Percentiles rank a stretch among this genome's conserved stretches.
Conservation (phyloP, 2,797 vertebrate species). For the Acomys russatus region DNA sequence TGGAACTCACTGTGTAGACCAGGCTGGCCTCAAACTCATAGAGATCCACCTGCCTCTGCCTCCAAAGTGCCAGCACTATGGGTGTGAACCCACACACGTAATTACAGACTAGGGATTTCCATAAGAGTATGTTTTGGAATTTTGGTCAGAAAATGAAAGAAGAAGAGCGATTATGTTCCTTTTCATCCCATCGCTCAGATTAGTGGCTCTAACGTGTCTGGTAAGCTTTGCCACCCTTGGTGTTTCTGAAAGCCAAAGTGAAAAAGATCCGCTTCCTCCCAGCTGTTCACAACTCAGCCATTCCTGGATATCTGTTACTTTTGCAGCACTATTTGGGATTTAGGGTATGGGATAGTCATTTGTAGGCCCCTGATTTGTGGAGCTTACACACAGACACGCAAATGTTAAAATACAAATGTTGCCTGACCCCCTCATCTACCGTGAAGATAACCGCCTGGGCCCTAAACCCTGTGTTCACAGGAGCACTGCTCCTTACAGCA, state of each 20-base stretch:
- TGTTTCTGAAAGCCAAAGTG: slow-evolving; percentile 49
- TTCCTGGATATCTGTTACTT: neutral
- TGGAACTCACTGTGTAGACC: neutral
- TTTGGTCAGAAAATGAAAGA: slow-evolving; percentile 25
- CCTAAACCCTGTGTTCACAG: neutral
- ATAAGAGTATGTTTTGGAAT: neutral
- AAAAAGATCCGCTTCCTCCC: neutral
- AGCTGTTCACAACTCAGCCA: neutral
- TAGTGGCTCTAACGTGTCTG: neutral
- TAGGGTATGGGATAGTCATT: neutral
- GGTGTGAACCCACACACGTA: too few relatives aligned
- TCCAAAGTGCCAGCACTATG: neutral
- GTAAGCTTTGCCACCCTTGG: neutral
- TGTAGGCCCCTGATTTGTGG: neutral
- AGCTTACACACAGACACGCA: neutral
- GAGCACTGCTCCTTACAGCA: neutral
- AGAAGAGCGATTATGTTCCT: neutral
- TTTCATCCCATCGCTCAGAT: slow-evolving; percentile 1
- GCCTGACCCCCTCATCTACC: neutral
- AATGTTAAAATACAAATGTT: neutral
- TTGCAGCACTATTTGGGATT: neutral
- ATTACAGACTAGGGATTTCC: neutral
- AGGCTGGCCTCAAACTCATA: neutral
- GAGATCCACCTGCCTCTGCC: neutral
- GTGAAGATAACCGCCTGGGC: neutral